A percentile compares a stretch with the other conserved stretches of the same genome.
phyloP scores from a whole-genome alignment of 2,797 vertebrate species.

The Pangasius macronema region DNA sequence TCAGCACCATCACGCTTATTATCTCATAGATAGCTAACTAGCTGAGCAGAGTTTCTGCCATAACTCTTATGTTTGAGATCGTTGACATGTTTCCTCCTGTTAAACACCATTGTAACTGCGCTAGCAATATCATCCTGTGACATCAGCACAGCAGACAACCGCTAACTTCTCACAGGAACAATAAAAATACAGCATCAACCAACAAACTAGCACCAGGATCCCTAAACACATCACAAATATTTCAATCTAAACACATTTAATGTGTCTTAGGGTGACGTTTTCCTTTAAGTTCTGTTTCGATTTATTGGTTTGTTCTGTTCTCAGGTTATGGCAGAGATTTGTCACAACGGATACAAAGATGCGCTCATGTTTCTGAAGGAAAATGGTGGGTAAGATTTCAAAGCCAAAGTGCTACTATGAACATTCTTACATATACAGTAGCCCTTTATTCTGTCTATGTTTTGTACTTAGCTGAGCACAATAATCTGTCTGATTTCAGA shows the following conservation, averaged over 20 bases:
- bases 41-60: background rate
- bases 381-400: conserved; percentile 69
- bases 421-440: background rate
- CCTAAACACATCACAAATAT: too few relatives aligned
- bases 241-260: background rate
- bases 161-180: background rate
- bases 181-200: background rate
- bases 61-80: background rate
- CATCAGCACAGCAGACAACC: background rate
- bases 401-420: background rate
- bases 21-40: background rate
- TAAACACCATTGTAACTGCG: background rate
- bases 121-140: background rate
- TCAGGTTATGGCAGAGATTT: conserved; percentile 78
- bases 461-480: background rate
- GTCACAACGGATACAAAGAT: conserved; percentile 84
- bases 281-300: background rate
- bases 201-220: background rate
- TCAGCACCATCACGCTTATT: background rate
- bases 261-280: background rate
- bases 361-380: conserved; percentile 80
- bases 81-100: background rate
- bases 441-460: background rate
- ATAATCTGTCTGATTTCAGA: conserved; percentile 20
- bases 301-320: background rate